A percentile compares a stretch with the other conserved stretches of the same genome.
Conservation (phyloP, 1,140 invertebrate genomes). For the Ganaspis sp. region DNA sequence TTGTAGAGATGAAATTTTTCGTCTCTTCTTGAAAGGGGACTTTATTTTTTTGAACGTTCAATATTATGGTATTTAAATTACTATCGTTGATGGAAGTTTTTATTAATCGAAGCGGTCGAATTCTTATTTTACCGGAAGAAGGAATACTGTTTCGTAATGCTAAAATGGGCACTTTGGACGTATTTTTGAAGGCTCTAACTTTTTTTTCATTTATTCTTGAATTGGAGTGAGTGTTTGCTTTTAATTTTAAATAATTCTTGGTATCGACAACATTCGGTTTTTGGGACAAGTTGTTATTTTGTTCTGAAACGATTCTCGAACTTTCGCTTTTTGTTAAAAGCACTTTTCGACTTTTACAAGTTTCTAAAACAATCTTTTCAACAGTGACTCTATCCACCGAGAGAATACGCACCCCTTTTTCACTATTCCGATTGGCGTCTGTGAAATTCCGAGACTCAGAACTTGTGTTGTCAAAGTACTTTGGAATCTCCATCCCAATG, state of each 20-base stretch:
- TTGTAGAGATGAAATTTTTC: background rate
- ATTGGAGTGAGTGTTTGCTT: background rate
- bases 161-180: slow-evolving; percentile 45
- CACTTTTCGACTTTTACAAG: slow-evolving; percentile 47
- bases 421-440: background rate
- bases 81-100: slow-evolving; percentile 27
- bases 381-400: slow-evolving; percentile 56
- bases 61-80: background rate
- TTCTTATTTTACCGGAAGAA: slow-evolving; percentile 40
- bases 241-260: background rate
- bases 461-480: background rate
- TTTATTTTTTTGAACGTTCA: background rate
- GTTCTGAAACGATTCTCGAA: slow-evolving; percentile 45
- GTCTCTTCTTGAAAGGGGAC: background rate
- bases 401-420: slow-evolving; percentile 1
- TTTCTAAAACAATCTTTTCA: slow-evolving; percentile 60
- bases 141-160: slow-evolving; percentile 49
- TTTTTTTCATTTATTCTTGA: background rate
- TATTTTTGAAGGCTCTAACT: background rate
- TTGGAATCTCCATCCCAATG: slow-evolving; percentile 8
- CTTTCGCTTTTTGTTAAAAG: slow-evolving; percentile 57
- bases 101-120: background rate
- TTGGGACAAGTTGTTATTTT: slow-evolving; percentile 7
- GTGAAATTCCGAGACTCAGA: background rate
- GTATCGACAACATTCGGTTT: background rate